Conservation (phyloP, 2,888 invertebrate genomes). For the Mesochorus sp. region DNA sequence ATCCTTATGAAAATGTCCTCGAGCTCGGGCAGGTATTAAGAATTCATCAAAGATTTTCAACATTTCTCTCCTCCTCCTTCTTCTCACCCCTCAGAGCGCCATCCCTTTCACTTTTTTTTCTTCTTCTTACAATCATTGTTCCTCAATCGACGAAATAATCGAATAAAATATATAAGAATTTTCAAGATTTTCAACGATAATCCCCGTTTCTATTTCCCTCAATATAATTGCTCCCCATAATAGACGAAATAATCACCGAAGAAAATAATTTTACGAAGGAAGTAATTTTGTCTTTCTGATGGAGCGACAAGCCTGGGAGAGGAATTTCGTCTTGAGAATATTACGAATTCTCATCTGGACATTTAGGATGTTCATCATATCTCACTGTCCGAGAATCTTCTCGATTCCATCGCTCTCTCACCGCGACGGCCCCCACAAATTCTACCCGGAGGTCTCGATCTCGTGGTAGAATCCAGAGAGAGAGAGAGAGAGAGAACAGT, state of each 20-base stretch:
- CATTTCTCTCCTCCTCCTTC: neutral
- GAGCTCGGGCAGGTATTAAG: neutral
- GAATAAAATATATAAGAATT: neutral
- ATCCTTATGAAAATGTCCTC: neutral
- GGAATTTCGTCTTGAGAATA: constrained; percentile 18
- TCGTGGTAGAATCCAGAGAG: constrained; percentile 20
- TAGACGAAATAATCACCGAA: too few species aligned
- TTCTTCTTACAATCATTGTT: neutral
- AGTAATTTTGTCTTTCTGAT: neutral
- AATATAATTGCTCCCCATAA: too few species aligned
- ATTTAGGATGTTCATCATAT: constrained; percentile 51
- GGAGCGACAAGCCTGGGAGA: neutral
- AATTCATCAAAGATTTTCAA: neutral
- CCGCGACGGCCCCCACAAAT: neutral
- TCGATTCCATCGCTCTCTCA: constrained; percentile 27
- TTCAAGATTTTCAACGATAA: too few species aligned
- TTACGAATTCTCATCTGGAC: constrained; percentile 18
- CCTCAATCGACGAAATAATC: neutral
- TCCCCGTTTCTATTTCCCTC: too few species aligned
- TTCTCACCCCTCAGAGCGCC: too few species aligned
- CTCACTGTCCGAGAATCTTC: constrained; percentile 42
- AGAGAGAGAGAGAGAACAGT: constrained; percentile 51
- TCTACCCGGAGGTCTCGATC: constrained; percentile 35
- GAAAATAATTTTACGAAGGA: neutral
- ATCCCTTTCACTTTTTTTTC: too few species aligned